Percentiles rank a stretch among this genome's conserved stretches.
Conservation (phyloP, 1,140 invertebrate genomes). For the Hormaphis cornu region DNA sequence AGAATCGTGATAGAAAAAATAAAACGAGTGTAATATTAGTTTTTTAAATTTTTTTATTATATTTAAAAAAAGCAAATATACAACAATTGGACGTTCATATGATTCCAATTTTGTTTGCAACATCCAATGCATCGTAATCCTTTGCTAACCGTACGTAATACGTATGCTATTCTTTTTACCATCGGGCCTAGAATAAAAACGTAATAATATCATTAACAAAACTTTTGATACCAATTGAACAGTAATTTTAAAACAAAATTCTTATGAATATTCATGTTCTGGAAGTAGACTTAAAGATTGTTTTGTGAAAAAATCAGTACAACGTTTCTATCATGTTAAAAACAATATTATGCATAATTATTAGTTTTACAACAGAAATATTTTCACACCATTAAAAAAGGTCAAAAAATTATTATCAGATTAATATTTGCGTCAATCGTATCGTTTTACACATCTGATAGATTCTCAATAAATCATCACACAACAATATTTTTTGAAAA, state of each 20-base stretch:
- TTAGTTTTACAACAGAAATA: too few species aligned
- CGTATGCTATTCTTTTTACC: constrained; percentile 99
- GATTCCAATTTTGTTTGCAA: constrained; percentile 97
- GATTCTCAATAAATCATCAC: constrained; percentile 27
- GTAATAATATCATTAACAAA: neutral
- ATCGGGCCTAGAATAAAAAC: constrained; percentile 67
- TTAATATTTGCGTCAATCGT: neutral
- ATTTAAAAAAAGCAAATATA: constrained; percentile 38
- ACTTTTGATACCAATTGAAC: too few species aligned
- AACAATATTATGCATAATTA: neutral
- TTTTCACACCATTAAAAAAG: too few species aligned
- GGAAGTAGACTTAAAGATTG: neutral
- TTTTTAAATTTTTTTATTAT: constrained; percentile 14
- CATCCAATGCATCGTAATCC: constrained; percentile 98
- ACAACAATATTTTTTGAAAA: neutral
- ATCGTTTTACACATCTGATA: constrained; percentile 3
- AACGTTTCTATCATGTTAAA: neutral
- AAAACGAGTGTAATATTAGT: neutral
- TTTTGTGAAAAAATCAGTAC: neutral
- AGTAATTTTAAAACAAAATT: too few species aligned
- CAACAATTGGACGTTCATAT: constrained; percentile 57
- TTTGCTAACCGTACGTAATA: constrained; percentile 86
- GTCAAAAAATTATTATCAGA: constrained; percentile 12
- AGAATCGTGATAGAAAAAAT: too few species aligned
- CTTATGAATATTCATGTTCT: too few species aligned